These are phyloP conservation scores for Cyanistes caeruleus DNA, from an alignment of 2,113 vertebrate genomes.

Conservation along the genomic window DNA sequence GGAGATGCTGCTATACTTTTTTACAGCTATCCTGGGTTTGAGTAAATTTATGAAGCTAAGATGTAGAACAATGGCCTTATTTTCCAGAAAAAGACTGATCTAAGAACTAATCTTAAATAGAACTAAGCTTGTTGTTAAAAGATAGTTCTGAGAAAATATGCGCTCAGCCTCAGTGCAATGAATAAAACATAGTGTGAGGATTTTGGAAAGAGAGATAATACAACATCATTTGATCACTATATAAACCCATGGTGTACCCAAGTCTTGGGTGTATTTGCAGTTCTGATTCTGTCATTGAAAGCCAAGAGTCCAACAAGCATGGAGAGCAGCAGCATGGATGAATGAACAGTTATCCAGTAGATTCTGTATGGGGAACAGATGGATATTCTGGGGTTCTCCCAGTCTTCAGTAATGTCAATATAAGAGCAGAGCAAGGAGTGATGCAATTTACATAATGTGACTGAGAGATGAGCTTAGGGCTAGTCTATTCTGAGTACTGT, in stretches of 20 bases:
- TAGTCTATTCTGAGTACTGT: rapidly evolving
- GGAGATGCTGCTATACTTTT: not conserved
- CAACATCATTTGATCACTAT: not conserved
- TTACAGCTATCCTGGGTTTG: not conserved
- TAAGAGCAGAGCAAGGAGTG: not conserved
- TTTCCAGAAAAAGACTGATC: not conserved
- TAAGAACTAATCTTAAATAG: not conserved
- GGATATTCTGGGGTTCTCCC: not conserved
- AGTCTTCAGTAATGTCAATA: not conserved
- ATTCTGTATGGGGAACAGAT: not conserved
- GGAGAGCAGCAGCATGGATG: not conserved
- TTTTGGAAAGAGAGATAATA: not conserved
- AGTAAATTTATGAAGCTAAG: not conserved
- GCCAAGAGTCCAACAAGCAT: not conserved
- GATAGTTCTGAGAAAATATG: not conserved
- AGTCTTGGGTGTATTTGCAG: not conserved
- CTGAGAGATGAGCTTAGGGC: not conserved
- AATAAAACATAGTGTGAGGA: not conserved
- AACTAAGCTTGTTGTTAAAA: not conserved
- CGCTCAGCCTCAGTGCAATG: not conserved
- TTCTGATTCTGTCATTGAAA: not conserved
- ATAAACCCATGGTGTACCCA: not conserved
- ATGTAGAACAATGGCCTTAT: not conserved
- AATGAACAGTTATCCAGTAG: not conserved
- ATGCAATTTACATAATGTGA: not conserved